phyloP scores from a whole-genome alignment of 2,797 vertebrate species.

The Peromyscus nudipes region DNA sequence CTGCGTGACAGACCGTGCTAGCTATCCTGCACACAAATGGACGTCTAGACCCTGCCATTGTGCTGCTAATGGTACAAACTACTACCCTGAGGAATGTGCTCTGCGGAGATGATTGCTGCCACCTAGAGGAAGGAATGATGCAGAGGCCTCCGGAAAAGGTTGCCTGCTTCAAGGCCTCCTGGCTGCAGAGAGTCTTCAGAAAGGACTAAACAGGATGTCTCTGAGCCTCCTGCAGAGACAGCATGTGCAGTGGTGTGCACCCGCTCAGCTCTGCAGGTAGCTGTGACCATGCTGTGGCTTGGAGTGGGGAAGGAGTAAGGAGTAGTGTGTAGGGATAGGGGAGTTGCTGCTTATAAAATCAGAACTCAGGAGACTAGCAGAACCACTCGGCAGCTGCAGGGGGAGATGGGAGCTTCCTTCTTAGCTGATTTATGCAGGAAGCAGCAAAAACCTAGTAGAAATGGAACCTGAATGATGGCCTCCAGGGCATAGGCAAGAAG shows the following conservation, averaged over 20 bases:
- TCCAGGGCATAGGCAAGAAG: not conserved
- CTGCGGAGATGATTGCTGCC: not conserved
- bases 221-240: too few species aligned
- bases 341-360: not conserved
- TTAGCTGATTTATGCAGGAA: not conserved
- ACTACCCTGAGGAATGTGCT: rapidly evolving
- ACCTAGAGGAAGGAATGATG: not conserved
- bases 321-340: rapidly evolving
- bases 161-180: not conserved
- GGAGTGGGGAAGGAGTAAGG: rapidly evolving
- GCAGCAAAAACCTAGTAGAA: not conserved
- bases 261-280: not conserved
- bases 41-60: too few species aligned
- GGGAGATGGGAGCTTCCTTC: not conserved
- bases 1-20: not conserved
- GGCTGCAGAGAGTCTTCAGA: not conserved
- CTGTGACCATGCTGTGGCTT: not conserved
- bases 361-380: not conserved
- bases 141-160: too few species aligned
- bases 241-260: rapidly evolving
- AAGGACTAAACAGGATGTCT: not conserved
- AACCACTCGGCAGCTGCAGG: too few species aligned
- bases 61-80: not conserved
- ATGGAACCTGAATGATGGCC: not conserved
- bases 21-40: not conserved